A percentile compares a stretch with the other conserved stretches of the same genome.
phyloP scores from a whole-genome alignment of 1,140 invertebrate species.

The Metaphire vulgaris region DNA sequence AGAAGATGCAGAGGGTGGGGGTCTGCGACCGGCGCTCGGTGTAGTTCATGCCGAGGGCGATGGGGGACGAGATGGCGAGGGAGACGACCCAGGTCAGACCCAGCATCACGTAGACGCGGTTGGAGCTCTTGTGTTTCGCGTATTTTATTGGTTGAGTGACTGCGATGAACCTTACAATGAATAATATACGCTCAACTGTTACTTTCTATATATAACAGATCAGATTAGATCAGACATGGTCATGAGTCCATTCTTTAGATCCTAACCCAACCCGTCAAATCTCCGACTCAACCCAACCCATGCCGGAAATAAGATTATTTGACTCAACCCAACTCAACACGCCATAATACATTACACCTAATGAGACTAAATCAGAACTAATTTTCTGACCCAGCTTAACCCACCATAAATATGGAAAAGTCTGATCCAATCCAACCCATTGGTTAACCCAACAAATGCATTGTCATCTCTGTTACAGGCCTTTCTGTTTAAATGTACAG shows the following conservation, averaged over 20 bases:
- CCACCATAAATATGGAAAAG: no score
- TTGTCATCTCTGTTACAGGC: no score
- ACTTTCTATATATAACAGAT: no score
- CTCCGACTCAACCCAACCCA: neutral
- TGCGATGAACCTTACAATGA: constrained; percentile 98
- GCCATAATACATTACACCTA: no score
- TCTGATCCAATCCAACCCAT: no score
- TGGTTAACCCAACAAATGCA: no score
- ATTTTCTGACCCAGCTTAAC: no score
- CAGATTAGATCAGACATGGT: no score
- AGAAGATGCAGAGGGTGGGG: constrained; percentile 73
- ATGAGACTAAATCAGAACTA: no score
- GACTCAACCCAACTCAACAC: neutral
- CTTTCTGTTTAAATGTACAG: no score
- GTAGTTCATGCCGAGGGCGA: constrained; percentile 85
- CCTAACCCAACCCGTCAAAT: neutral
- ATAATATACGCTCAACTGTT: no score
- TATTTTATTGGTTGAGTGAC: constrained; percentile 98
- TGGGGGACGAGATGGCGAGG: constrained; percentile 89
- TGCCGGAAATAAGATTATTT: neutral
- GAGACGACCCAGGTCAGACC: constrained; percentile 94
- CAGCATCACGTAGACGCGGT: constrained; percentile 88
- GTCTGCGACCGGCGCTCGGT: constrained; percentile 36
- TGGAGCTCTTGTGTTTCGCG: constrained; percentile 94
- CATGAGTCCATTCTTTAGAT: neutral